Evolutionary conservation across 2,113 vertebrate species (phyloP), one percentile per base, ranked within the genome.

Genomic region (Oriolus oriolus): DNA sequence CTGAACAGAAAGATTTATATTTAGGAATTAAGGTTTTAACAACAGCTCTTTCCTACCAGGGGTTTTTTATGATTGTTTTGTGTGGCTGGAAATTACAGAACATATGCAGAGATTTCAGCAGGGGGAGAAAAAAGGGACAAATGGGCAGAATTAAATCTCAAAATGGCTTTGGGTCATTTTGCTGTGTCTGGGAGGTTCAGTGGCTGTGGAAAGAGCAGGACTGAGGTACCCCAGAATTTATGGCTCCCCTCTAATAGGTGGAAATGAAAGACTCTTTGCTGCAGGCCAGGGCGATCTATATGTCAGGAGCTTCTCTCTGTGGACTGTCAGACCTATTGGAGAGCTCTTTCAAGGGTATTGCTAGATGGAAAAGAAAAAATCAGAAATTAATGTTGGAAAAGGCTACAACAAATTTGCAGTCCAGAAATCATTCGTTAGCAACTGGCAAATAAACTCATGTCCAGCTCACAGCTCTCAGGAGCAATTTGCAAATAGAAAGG

Each of bases 211-310:
- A 91, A 63, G 69, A 88, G 59, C 59, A 26, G 71, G 78, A 7
- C 50, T 77, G 87, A 92, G 92, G 76, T 27, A 61, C 68, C 79
- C 71, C 49, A 53, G 85, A 89, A 97, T 95, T 95, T 96, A 96
- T 84, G 59, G 33, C 76, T 92, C 71, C 63, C 44, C 57, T 93
- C 0, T 81, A 91, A 93, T 70, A 79, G 63, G 54, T 85, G 79
- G 82, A 91, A 93, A 85, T 91, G 31, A 94, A 95, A 92, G 68
- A 77, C 20, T 78, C 7, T 70, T 52, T 74, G 93, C 92, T 95
- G 86, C 89, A 92, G 93, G 86, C 86, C 93, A 87, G 49, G 60
- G 49, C 53, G 66, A 23, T 94, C 71, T 61, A 13, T 86, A 74
- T 94, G 75, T 90, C 87, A 91, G 64, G 26, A 70, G 64, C 30